These are phyloP conservation scores for Meloidogyne floridensis DNA, from an alignment of 1,140 invertebrate genomes.

Conservation along the genomic window DNA sequence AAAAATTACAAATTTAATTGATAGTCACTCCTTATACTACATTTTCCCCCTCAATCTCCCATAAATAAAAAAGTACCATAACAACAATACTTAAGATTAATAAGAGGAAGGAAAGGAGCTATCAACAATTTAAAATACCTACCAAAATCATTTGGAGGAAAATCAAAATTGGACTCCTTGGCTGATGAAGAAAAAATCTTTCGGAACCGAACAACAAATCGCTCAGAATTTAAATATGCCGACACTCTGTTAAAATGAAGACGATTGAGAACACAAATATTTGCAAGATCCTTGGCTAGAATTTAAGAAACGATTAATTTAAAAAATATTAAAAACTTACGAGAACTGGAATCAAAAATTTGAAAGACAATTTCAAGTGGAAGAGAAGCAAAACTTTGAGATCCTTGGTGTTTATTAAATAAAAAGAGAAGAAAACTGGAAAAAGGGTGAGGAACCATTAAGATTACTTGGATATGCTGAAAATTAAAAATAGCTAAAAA, in stretches of 20 bases:
- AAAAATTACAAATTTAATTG: neutral
- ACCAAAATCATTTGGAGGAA: neutral
- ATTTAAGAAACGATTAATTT: neutral
- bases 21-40: neutral
- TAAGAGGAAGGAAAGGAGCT: neutral
- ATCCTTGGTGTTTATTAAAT: constrained; percentile 1
- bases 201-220: constrained; percentile 9
- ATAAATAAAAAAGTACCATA: no score
- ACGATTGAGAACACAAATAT: constrained; percentile 8
- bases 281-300: constrained; percentile 10
- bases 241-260: constrained; percentile 10
- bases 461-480: neutral
- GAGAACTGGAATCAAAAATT: constrained; percentile 17
- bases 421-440: neutral
- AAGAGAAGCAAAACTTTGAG: constrained; percentile 12
- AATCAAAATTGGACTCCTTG: neutral
- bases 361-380: constrained; percentile 26
- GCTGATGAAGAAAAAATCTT: neutral
- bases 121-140: neutral
- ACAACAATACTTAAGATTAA: neutral
- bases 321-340: constrained; percentile 2
- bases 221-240: constrained; percentile 13
- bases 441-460: neutral
- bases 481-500: neutral
- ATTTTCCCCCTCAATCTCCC: no score